Evolutionary conservation across 2,797 vertebrate species (phyloP).

Genomic region (Oceanodroma leucorhoa): DNA sequence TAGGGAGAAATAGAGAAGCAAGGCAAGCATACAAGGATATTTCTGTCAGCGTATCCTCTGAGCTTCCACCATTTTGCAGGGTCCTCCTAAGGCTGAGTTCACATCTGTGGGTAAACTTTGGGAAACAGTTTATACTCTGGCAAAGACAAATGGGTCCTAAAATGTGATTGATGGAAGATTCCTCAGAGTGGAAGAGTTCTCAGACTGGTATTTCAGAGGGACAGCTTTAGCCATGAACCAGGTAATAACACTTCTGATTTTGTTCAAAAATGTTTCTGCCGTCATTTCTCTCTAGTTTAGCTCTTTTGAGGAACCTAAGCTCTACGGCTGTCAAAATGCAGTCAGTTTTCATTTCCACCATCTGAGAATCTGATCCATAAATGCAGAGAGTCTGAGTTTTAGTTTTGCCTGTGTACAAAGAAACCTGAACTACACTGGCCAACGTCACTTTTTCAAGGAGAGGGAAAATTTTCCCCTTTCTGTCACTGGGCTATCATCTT

Average conservation of each 20-base stretch:
- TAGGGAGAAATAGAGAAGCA: neutral
- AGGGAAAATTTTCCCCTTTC: neutral
- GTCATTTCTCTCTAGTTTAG: neutral
- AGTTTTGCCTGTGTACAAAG: neutral
- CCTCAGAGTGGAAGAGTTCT: neutral
- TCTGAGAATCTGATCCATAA: neutral
- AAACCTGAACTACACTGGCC: neutral
- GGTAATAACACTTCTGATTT: neutral
- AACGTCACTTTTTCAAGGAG: neutral
- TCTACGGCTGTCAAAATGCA: neutral
- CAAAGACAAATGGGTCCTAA: neutral
- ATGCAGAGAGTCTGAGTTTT: neutral
- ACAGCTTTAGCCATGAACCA: neutral
- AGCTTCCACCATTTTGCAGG: rapidly evolving
- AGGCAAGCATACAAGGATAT: neutral
- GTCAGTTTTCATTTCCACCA: neutral
- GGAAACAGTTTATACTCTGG: neutral
- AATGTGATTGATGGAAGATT: neutral
- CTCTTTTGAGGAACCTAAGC: neutral
- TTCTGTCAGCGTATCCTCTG: neutral
- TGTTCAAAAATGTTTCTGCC: neutral
- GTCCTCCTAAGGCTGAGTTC: neutral
- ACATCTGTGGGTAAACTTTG: neutral
- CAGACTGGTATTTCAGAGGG: neutral
- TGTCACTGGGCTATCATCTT: neutral